Conservation (phyloP, 2,888 invertebrate genomes). For the Parnassius glacialis region DNA sequence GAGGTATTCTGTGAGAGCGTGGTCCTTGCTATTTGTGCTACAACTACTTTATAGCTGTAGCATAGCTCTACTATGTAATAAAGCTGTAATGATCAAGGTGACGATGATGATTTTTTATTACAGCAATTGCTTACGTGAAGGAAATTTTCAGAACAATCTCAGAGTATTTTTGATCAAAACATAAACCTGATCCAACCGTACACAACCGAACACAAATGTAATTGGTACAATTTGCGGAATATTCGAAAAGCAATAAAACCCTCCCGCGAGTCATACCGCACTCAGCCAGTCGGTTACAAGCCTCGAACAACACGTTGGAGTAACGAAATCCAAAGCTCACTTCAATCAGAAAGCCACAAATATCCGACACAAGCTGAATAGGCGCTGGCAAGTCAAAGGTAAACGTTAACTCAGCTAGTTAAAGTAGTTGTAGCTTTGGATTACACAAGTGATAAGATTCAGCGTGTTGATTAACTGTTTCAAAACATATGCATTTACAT, state of each 20-base stretch:
- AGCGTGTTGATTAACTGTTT: neutral
- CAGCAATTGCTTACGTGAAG: no score
- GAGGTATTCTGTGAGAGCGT: no score
- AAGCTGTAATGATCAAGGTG: neutral
- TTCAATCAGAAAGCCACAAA: constrained; percentile 29
- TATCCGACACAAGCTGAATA: constrained; percentile 27
- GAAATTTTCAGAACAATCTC: no score
- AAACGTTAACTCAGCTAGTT: constrained; percentile 28
- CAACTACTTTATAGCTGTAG: no score
- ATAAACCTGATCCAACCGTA: no score
- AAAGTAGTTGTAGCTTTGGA: constrained; percentile 14
- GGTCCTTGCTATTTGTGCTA: no score
- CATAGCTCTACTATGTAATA: neutral
- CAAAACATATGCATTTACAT: no score
- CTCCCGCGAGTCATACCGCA: no score
- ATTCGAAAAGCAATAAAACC: constrained; percentile 4
- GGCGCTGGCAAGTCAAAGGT: constrained; percentile 29
- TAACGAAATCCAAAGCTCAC: constrained; percentile 16
- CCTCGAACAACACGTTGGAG: constrained; percentile 1
- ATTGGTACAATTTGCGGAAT: constrained; percentile 18
- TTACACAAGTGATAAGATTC: constrained; percentile 3
- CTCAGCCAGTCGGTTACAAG: neutral
- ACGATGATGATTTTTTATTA: neutral
- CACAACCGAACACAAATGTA: neutral
- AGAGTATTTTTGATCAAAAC: no score